These are phyloP conservation scores for Podarcis raffonei DNA, from an alignment of 2,113 vertebrate species.

Conservation along the genomic window DNA sequence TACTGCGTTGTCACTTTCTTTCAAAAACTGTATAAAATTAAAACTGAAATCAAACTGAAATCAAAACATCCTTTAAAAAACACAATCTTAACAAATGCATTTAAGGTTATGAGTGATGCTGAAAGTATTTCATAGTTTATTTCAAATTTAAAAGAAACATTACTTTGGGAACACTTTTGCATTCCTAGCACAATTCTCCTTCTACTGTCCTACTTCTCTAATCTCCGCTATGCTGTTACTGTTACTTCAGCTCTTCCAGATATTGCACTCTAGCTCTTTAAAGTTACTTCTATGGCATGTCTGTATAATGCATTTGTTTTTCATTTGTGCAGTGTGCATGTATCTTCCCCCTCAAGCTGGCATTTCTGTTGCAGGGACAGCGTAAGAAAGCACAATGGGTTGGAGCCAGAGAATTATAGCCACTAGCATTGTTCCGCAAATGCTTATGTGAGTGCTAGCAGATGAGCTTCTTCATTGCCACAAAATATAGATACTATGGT, in stretches of 20 bases:
- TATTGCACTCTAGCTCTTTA: background rate
- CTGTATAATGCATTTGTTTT: background rate
- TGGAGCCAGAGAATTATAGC: background rate
- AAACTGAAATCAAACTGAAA: background rate
- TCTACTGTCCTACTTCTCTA: background rate
- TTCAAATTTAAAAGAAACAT: background rate
- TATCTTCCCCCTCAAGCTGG: background rate
- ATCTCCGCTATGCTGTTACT: background rate
- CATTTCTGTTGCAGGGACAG: background rate
- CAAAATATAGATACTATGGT: background rate
- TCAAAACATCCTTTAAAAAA: background rate
- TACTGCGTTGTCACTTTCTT: background rate
- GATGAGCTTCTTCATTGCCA: background rate
- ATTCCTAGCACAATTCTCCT: conserved; percentile 16
- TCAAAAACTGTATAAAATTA: background rate
- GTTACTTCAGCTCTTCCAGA: background rate
- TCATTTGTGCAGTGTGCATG: background rate
- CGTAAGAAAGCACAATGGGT: background rate
- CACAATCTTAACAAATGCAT: background rate
- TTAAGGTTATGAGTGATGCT: background rate
- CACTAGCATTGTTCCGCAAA: background rate
- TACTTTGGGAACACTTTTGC: conserved; percentile 2
- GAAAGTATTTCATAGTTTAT: background rate
- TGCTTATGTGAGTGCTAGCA: background rate
- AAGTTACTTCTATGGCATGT: background rate